Base-by-base conservation (phyloP, 2,888 invertebrate species). In the Galeopsomyia nigrocyanea region DNA sequence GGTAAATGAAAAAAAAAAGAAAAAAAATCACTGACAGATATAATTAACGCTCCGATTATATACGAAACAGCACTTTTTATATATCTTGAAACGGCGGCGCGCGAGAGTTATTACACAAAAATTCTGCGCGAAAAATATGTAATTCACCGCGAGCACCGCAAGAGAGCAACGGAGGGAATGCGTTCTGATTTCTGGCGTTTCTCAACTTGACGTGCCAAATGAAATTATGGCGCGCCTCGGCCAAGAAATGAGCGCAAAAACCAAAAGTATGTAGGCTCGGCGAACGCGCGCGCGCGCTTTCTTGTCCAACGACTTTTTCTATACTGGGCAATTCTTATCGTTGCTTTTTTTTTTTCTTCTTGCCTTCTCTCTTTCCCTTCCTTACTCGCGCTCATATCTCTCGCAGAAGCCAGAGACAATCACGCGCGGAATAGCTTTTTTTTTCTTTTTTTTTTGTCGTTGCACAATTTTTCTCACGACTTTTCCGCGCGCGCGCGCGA, bases 241-340 rank as follows among this genome's bases (percentile, higher is more conserved):
- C 64, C 50, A 61, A 64, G 73, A 68, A 73, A 68, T 65, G 60
- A 65, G 68, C 58, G 63, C 60, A 73, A 73, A 73, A 73, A 73
- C 68, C 26, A 16, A 55, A 60, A 65, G 64, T 61, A 73, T 61
- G 68, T 68, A 68, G 68, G 64, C 14, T 73, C 64, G 46, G 55
- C 50, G 60, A 39, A 13, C 39, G 7, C 39, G 10, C 39, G 39
- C 39, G 39, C 39, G 7, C 2, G 39, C 64, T 65, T 69, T 69
- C 57, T 69, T 56, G 60, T 46, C 51, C 22, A 67, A 47, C 55
- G 14, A 58, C 64, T 68, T 64, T 73, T 73, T 73, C 49, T 65
- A 26, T 26, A 26, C 26, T 26, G 26, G 26, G 26, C 26, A 26
- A 26, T 26, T 26, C 5, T 26, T 26, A 26, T 26, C 26, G 31